phyloP scores from a whole-genome alignment of 2,113 vertebrate species.

The Prionailurus viverrinus region DNA sequence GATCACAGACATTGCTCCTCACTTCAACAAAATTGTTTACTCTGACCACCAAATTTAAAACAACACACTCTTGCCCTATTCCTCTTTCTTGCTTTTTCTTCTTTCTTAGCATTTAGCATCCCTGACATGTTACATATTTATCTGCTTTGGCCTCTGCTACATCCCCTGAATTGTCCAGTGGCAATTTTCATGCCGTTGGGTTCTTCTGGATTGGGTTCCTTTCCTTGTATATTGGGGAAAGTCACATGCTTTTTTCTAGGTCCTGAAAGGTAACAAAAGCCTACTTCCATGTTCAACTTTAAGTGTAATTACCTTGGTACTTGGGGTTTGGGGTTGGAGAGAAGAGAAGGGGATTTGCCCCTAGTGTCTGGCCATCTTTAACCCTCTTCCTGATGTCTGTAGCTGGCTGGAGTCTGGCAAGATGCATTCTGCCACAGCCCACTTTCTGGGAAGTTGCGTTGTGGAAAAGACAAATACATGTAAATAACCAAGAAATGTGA shows the following conservation, averaged over 20 bases:
- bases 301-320: not conserved
- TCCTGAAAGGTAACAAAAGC: not conserved
- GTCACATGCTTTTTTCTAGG: not conserved
- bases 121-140: not conserved
- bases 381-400: not conserved
- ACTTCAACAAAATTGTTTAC: not conserved
- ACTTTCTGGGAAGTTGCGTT: not conserved
- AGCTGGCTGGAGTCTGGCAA: not conserved
- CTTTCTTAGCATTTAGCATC: not conserved
- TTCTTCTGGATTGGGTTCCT: not conserved
- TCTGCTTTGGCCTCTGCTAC: not conserved
- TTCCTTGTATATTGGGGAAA: not conserved
- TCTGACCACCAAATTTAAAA: not conserved
- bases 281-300: not conserved
- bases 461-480: not conserved
- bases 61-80: not conserved
- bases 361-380: not conserved
- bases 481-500: slow-evolving; percentile 20
- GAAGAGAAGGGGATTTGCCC: not conserved
- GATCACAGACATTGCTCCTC: not conserved
- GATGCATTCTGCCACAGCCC: not conserved
- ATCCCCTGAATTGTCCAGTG: not conserved
- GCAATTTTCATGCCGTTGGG: not conserved
- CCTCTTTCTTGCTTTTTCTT: not conserved
- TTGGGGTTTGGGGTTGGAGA: not conserved